Evolutionary conservation across 2,797 vertebrate genomes (phyloP).

Genomic region (Paedocypris micromegethes): DNA sequence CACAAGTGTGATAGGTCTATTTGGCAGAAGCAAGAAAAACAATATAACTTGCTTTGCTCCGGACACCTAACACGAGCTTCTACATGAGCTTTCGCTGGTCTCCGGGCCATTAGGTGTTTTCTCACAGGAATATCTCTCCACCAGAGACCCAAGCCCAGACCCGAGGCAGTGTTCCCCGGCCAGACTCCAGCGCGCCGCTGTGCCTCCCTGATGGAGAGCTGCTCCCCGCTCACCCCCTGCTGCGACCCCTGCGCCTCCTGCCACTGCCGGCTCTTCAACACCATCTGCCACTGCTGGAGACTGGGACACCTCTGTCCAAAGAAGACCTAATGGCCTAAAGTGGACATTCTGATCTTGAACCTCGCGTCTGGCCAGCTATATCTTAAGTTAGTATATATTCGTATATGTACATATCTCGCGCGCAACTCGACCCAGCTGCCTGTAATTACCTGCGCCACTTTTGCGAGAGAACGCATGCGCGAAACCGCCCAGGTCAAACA

Average conservation of each 20-base stretch:
- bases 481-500: too few species aligned
- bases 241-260: constrained; percentile 86
- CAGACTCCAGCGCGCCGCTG: constrained; percentile 70
- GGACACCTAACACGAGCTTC: neutral
- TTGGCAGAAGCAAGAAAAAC: too few species aligned
- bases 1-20: too few species aligned
- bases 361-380: neutral
- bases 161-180: constrained; percentile 13
- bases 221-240: constrained; percentile 75
- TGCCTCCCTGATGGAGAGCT: constrained; percentile 76
- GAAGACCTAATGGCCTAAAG: constrained; percentile 49
- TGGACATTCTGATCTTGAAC: neutral
- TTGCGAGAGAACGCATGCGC: too few species aligned
- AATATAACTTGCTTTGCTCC: too few species aligned
- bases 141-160: constrained; percentile 31
- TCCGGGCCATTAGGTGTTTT: constrained; percentile 3
- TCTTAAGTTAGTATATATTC: neutral
- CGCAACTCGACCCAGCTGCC: too few species aligned
- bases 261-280: constrained; percentile 90
- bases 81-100: constrained; percentile 3
- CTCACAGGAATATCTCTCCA: constrained; percentile 17
- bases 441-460: too few species aligned
- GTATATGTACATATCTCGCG: too few species aligned
- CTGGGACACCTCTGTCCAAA: constrained; percentile 65
- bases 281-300: constrained; percentile 84